These are phyloP conservation scores for Terrapene triunguis DNA, from an alignment of 2,113 vertebrate genomes.

Conservation along the genomic window DNA sequence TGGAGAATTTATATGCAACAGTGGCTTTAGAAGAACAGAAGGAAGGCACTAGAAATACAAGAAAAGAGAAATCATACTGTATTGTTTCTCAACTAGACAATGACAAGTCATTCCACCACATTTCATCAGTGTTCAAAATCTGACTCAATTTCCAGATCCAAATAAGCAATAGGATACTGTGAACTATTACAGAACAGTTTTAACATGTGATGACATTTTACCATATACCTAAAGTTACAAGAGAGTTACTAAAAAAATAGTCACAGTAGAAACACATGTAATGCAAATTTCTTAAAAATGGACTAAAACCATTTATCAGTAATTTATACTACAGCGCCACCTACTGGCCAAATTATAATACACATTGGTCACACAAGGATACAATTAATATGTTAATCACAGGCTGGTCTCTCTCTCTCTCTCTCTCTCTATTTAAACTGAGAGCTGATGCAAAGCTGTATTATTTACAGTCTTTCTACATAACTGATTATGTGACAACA, in stretches of 20 bases:
- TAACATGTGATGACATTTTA: neutral
- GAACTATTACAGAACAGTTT: neutral
- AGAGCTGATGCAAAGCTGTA: neutral
- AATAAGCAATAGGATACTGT: neutral
- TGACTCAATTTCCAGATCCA: neutral
- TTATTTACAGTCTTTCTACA: neutral
- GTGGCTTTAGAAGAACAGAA: neutral
- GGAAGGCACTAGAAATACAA: neutral
- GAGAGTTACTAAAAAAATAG: neutral
- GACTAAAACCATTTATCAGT: accelerated
- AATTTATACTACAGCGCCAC: neutral
- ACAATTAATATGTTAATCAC: neutral
- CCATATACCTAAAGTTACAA: neutral
- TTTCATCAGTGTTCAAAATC: neutral
- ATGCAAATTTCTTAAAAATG: neutral
- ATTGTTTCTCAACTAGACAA: neutral
- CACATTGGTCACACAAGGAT: neutral
- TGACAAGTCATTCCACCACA: neutral
- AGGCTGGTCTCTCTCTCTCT: no score
- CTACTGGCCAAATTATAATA: neutral
- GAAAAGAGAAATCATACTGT: neutral
- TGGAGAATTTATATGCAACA: neutral
- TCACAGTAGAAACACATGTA: accelerated
- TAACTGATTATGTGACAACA: neutral
- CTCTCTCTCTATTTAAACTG: accelerated